Conservation (phyloP, 2,888 invertebrate species). For the Orchesella flavescens region DNA sequence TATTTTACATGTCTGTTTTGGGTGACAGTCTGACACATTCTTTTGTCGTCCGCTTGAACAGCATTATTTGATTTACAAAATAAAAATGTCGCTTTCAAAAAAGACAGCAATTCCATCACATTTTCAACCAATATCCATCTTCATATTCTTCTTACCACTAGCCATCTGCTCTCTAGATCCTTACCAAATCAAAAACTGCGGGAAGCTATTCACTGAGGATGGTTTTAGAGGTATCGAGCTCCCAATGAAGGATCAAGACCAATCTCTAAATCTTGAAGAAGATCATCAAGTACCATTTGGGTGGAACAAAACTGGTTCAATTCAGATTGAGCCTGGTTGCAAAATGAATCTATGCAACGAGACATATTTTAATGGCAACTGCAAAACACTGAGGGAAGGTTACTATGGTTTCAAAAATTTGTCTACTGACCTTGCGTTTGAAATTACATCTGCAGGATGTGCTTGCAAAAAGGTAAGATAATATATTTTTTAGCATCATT, state of each 20-base stretch:
- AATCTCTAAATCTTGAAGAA: conserved; percentile 9
- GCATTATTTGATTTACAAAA: no score
- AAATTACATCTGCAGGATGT: conserved; percentile 7
- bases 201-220: not conserved
- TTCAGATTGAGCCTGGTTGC: not conserved
- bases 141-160: no score
- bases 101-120: no score
- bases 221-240: not conserved
- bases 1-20: no score
- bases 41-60: no score
- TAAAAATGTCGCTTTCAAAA: no score
- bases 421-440: no score
- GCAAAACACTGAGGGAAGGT: not conserved
- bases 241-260: not conserved
- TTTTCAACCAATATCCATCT: no score
- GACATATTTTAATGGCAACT: conserved; percentile 23
- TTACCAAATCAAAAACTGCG: conserved; percentile 18
- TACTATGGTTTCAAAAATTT: not conserved
- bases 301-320: conserved; percentile 28
- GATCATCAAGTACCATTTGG: not conserved
- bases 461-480: conserved; percentile 17
- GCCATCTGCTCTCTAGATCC: no score
- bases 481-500: no score
- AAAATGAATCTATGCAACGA: conserved; percentile 20
- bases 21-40: no score